A percentile compares a stretch with the other conserved stretches of the same genome.
Conservation (phyloP, 2,113 vertebrate genomes). For the Progne subis region DNA sequence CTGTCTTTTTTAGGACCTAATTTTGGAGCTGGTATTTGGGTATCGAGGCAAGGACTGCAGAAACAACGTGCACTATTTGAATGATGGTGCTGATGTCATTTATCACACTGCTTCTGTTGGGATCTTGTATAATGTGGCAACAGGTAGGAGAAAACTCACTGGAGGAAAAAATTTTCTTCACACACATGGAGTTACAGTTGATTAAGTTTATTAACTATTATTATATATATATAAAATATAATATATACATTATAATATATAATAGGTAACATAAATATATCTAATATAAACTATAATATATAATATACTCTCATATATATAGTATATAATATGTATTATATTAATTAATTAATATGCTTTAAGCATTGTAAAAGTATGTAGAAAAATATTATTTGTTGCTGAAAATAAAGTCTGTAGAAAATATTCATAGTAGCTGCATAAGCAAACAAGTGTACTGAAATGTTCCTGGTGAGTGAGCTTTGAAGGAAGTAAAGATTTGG, state of each 20-base stretch:
- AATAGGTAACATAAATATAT: too few species aligned
- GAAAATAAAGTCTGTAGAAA: background rate
- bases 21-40: constrained; percentile 94
- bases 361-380: background rate
- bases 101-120: constrained; percentile 96
- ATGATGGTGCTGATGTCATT: constrained; percentile 95
- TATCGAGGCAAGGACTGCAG: constrained; percentile 97
- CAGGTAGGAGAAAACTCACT: constrained; percentile 78
- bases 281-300: too few species aligned
- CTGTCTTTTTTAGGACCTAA: constrained; percentile 84
- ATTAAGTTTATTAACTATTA: too few species aligned
- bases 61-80: constrained; percentile 98
- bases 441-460: background rate
- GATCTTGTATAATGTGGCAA: constrained; percentile 92
- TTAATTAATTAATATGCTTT: background rate
- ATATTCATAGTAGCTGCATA: background rate
- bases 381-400: background rate
- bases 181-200: background rate
- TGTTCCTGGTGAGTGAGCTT: background rate
- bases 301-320: too few species aligned
- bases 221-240: too few species aligned
- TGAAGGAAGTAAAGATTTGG: background rate
- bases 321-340: too few species aligned
- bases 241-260: too few species aligned
- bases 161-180: background rate